Percentiles rank a stretch among this genome's conserved stretches.
These are phyloP conservation scores for Gymnothorax reevesii DNA, from an alignment of 2,797 vertebrate genomes.

Conservation along the genomic window DNA sequence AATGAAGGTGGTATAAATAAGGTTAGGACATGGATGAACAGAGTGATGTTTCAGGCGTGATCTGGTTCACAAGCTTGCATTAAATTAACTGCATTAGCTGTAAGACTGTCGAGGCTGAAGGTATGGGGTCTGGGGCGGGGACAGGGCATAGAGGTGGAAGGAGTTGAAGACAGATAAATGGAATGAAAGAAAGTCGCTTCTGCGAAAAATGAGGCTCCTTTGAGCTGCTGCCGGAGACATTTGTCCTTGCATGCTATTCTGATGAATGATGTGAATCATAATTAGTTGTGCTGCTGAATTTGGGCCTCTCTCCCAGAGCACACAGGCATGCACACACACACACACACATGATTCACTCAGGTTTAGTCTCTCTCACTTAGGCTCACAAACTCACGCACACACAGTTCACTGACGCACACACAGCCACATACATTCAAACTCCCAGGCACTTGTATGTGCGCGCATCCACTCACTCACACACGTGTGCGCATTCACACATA, in stretches of 20 bases:
- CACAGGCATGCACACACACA: background rate
- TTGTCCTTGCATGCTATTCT: constrained; percentile 4
- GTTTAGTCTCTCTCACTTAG: background rate
- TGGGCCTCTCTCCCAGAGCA: background rate
- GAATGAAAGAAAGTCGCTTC: background rate
- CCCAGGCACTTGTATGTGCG: background rate
- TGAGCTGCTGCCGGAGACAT: background rate
- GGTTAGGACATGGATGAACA: too few species aligned
- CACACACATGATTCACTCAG: background rate
- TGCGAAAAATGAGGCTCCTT: background rate
- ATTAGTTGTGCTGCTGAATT: background rate
- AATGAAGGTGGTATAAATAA: too few species aligned
- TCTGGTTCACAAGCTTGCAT: too few species aligned
- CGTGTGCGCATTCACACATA: background rate
- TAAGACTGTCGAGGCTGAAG: too few species aligned
- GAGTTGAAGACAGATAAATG: background rate
- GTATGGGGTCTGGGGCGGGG: too few species aligned
- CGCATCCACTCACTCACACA: background rate
- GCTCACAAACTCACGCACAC: too few species aligned
- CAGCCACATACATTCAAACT: background rate
- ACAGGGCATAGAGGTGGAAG: background rate
- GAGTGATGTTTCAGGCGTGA: too few species aligned
- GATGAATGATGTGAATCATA: constrained; percentile 16
- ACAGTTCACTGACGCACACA: background rate
- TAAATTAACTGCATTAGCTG: too few species aligned